Conservation (phyloP, 2,797 vertebrate species). For the Aeoliscus strigatus region DNA sequence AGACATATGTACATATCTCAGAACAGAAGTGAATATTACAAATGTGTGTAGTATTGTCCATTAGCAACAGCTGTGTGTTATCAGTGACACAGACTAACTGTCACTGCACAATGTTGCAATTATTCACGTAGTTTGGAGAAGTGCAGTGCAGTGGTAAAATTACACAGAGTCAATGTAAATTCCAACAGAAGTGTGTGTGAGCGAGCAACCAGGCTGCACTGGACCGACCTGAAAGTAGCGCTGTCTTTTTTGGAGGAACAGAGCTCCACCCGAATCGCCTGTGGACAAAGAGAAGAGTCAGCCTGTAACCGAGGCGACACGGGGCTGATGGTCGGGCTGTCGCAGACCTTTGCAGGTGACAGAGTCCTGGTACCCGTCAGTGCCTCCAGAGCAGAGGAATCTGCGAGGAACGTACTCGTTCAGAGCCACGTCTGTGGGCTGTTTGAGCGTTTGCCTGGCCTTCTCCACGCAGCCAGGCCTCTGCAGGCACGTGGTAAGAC, state of each 20-base stretch:
- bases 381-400: slow-evolving; percentile 71
- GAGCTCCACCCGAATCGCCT: slow-evolving; percentile 77
- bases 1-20: too few relatives aligned
- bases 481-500: too few relatives aligned
- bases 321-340: background rate
- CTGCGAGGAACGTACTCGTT: slow-evolving; percentile 66
- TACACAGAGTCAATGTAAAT: background rate
- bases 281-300: background rate
- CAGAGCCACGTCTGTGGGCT: slow-evolving; percentile 49
- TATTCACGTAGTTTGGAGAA: too few relatives aligned
- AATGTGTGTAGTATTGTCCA: too few relatives aligned
- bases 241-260: slow-evolving; percentile 67
- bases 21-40: too few relatives aligned
- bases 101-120: too few relatives aligned
- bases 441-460: slow-evolving; percentile 34
- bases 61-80: too few relatives aligned
- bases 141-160: too few relatives aligned
- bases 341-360: slow-evolving; percentile 70
- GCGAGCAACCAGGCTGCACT: slow-evolving; percentile 1
- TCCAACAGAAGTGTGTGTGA: background rate
- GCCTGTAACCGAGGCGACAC: background rate
- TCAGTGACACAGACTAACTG: too few relatives aligned
- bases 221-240: slow-evolving; percentile 77
- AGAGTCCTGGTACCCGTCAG: slow-evolving; percentile 21
- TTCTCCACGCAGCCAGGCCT: slow-evolving; percentile 63